Base-by-base conservation (phyloP, 2,888 invertebrate genomes). In the Drosophila putrida region DNA sequence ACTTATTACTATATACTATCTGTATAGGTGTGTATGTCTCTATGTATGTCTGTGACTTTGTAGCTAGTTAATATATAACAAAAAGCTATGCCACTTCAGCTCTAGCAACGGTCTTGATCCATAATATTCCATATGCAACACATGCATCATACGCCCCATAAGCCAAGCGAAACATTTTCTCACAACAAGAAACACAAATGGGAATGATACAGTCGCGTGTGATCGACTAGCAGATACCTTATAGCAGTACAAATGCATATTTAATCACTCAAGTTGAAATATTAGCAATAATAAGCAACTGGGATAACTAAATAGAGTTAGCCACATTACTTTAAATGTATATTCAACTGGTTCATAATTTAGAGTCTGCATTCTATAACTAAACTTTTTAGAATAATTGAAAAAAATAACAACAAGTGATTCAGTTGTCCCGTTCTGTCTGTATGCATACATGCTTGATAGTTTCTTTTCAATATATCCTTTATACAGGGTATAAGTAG, bases 101-200 rank as follows among this genome's bases (percentile, higher is more conserved):
- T 27, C 31, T 67, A 67, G 63, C 63, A 71, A 65, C 28, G 31
- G 33, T 28, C 47, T 55, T 43, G 27, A 6, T 11, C 20, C 39
- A 11, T 33, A 49, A 53, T 43, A 25, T 6, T 11, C 20, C 39
- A 11, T 33, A 49, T 57, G 41, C 49, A 54, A 39, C 15, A 27
- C 57, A 73, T 73, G 33, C 38, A 57, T 66, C 65, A 76, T 54
- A 69, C 49, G 68, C 60, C 47, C 61, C 36, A 41, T 69, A 47
- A 51, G 72, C 80, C 69, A 27, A 44, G 8, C 49, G 15, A 38
- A 53, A 58, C 38, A 46, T 49, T 58, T 58, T 39, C 27, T 31
- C 9, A 10, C 5, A 25, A 36, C 10, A 50, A 9, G 25, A 39
- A 27, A 13, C n/a, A 33, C 2, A 59, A n/a, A 2, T 9, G 25